Evolutionary conservation across 2,113 vertebrate genomes (phyloP).

Genomic region (Agelaius tricolor): DNA sequence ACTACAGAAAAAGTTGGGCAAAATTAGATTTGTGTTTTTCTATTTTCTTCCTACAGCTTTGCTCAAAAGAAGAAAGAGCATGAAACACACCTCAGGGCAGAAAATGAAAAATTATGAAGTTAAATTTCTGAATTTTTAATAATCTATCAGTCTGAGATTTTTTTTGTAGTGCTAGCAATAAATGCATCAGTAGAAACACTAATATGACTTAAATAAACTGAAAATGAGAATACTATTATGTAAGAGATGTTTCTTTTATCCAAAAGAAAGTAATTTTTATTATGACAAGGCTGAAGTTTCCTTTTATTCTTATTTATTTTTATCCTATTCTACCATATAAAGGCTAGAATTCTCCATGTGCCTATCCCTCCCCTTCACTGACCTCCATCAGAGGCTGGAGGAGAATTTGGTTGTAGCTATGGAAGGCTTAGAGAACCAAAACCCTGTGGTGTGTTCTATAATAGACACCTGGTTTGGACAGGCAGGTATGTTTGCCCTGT

Average conservation of each 20-base stretch:
- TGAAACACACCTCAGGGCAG: not conserved
- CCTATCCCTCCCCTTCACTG: not conserved
- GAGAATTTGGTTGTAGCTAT: not conserved
- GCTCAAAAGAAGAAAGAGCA: not conserved
- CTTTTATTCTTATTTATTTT: not conserved
- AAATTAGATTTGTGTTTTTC: not conserved
- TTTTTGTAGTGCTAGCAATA: not conserved
- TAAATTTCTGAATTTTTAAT: not conserved
- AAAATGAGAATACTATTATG: not conserved
- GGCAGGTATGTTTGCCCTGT: fast-evolving
- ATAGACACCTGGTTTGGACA: not conserved
- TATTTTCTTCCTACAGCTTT: not conserved
- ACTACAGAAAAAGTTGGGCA: not conserved
- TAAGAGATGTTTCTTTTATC: not conserved
- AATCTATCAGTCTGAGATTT: not conserved
- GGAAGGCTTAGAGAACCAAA: not conserved
- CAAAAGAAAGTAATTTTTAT: not conserved
- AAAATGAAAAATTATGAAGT: not conserved
- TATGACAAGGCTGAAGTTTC: not conserved
- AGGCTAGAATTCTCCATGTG: not conserved
- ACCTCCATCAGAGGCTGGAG: not conserved
- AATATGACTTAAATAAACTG: not conserved
- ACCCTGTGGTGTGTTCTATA: not conserved
- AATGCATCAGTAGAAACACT: not conserved
- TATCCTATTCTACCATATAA: not conserved